Evolutionary conservation across 2,888 invertebrate genomes (phyloP).

Genomic region (Cephus rjabovi): DNA sequence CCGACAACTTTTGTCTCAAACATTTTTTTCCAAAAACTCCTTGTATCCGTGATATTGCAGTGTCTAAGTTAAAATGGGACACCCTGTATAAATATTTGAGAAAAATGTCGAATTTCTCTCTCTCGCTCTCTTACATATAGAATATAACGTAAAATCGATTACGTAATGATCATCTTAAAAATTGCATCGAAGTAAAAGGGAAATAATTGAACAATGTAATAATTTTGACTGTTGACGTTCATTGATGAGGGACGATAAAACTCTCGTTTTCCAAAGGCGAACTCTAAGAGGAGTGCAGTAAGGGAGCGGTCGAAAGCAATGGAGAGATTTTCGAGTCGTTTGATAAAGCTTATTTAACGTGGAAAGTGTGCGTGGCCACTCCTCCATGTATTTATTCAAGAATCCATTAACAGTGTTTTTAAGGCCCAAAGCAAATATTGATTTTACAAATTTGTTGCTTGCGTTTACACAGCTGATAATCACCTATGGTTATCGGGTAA

Average conservation of each 20-base stretch:
- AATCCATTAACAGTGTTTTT: constrained; percentile 50
- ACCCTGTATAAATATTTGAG: neutral
- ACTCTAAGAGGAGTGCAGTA: neutral
- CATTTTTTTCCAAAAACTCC: too few relatives aligned
- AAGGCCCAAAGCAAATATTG: constrained; percentile 45
- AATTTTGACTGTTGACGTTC: neutral
- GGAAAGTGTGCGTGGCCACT: constrained; percentile 3
- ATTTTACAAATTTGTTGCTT: constrained; percentile 51
- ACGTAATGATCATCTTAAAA: too few relatives aligned
- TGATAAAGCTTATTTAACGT: constrained; percentile 7
- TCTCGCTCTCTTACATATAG: neutral
- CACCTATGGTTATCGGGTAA: constrained; percentile 36
- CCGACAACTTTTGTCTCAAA: too few relatives aligned
- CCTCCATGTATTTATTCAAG: constrained; percentile 30
- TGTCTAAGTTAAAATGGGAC: too few relatives aligned
- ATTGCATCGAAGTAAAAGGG: too few relatives aligned
- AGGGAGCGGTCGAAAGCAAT: neutral
- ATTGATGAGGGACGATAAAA: neutral
- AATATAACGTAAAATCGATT: neutral
- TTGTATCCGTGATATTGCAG: too few relatives aligned
- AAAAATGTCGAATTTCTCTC: neutral
- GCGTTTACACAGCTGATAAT: constrained; percentile 53
- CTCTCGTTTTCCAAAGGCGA: neutral
- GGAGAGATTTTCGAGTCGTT: constrained; percentile 4
- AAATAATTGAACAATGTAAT: too few relatives aligned